phyloP scores from a whole-genome alignment of 2,797 vertebrate genomes.

The Adelosebastes latens region DNA sequence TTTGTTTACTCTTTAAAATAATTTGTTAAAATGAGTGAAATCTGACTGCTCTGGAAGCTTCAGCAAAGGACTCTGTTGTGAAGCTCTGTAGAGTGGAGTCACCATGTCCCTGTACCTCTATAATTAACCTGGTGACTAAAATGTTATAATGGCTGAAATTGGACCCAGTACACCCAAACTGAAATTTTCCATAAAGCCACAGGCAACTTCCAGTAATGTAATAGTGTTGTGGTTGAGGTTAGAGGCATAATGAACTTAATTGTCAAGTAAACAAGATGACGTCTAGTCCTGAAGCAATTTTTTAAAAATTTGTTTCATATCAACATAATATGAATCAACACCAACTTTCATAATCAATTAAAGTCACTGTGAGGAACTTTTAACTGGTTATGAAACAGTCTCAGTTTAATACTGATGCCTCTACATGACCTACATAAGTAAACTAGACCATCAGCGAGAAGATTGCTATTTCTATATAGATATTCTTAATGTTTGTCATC shows the following conservation, averaged over 20 bases:
- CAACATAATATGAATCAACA: not conserved
- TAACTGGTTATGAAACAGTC: not conserved
- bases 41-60: not conserved
- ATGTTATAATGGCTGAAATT: not conserved
- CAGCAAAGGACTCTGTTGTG: not conserved
- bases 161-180: not conserved
- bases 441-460: too few relatives aligned
- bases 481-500: too few relatives aligned
- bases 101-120: not conserved
- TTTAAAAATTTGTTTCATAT: too few relatives aligned
- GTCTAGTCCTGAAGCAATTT: not conserved
- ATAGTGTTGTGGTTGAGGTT: not conserved
- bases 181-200: not conserved
- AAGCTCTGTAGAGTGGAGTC: not conserved
- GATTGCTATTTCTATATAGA: too few relatives aligned
- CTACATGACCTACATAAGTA: too few relatives aligned
- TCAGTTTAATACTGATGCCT: too few relatives aligned
- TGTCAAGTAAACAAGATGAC: not conserved
- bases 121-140: slow-evolving; percentile 23
- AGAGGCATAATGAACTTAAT: not conserved
- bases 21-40: not conserved
- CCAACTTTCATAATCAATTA: not conserved
- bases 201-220: not conserved
- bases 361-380: not conserved
- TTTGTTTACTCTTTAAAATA: not conserved